Base-by-base conservation (phyloP, 2,888 invertebrate genomes). In the Tinea semifulvella region DNA sequence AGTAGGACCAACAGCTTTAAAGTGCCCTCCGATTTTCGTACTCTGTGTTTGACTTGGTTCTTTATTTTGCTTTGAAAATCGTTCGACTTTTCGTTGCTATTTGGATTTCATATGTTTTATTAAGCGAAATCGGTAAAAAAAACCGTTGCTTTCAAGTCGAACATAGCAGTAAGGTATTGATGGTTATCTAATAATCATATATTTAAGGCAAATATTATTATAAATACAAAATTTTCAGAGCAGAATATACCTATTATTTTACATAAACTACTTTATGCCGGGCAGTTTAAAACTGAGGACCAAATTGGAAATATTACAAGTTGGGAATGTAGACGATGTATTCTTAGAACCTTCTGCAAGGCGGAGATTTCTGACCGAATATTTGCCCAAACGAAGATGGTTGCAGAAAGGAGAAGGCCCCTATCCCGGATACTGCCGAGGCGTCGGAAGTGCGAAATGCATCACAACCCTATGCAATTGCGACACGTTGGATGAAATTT, bases 351-450 rank as follows among this genome's bases (percentile, higher is more conserved):
- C 4, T 2, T 2, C 26, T 28, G 20, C 18, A n/a, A 43, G 11
- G 17, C 17, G 22, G 42, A 48, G 14, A 39, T 53, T 46, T 27
- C 48, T 2, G 27, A 52, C 4, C 47, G 48, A 43, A 43, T 48
- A 22, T 54, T 59, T 2, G 61, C 5, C 5, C 2, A 13, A 7
- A 2, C 22, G 79, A 44, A 53, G 69, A 52, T 75, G 69, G 70
- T 48, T 76, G 2, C 65, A 58, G 22, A 51, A 45, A 10, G 57
- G 58, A 2, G 76, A 76, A 54, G 53, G 60, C 0, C 79, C 79
- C 0, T 79, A 60, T 44, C 79, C 79, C 1, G 79, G 79, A 0
- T 79, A 76, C 50, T 79, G 79, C 42, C 56, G 76, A 18, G 58
- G 65, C 0, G 77, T 77, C 0, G 76, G 68, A 2, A 63, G 62